These are phyloP conservation scores for Encarsia formosa DNA, from an alignment of 2,888 invertebrate genomes.

Conservation along the genomic window DNA sequence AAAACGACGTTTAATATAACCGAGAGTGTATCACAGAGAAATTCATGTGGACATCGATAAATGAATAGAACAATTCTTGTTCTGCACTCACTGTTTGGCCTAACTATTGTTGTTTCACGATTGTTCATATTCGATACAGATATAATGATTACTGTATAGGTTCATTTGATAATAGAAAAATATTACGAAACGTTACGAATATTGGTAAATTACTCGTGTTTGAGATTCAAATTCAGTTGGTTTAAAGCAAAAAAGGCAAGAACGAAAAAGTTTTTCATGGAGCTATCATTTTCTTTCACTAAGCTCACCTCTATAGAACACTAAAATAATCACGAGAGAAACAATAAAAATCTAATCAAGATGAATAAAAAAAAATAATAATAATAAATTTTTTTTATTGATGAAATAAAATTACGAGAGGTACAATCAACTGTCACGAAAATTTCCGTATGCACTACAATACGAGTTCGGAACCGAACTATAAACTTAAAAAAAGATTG, in stretches of 20 bases:
- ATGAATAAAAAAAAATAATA: not conserved
- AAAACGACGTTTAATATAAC: too few relatives aligned
- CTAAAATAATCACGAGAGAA: not conserved
- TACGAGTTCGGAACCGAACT: slow-evolving; percentile 2
- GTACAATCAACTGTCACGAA: not conserved
- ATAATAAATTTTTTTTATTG: not conserved
- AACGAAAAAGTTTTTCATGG: not conserved
- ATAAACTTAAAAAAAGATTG: slow-evolving; percentile 7
- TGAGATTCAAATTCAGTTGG: not conserved
- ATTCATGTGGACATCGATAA: slow-evolving; percentile 23
- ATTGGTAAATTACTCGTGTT: not conserved
- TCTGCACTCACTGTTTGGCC: slow-evolving; percentile 27
- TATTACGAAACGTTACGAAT: slow-evolving; percentile 23
- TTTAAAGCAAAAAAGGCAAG: not conserved
- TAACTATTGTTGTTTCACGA: slow-evolving; percentile 30
- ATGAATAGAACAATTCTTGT: slow-evolving; percentile 7
- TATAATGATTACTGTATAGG: slow-evolving; percentile 21
- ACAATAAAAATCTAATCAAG: not conserved
- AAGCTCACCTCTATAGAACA: not conserved
- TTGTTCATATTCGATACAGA: slow-evolving; percentile 25
- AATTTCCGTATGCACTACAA: slow-evolving; percentile 5
- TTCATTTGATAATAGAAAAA: slow-evolving; percentile 28
- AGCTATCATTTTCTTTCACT: not conserved
- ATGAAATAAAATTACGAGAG: not conserved
- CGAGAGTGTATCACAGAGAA: not conserved